Base-by-base conservation (phyloP, 2,797 vertebrate genomes). In the Protosalanx chinensis region DNA sequence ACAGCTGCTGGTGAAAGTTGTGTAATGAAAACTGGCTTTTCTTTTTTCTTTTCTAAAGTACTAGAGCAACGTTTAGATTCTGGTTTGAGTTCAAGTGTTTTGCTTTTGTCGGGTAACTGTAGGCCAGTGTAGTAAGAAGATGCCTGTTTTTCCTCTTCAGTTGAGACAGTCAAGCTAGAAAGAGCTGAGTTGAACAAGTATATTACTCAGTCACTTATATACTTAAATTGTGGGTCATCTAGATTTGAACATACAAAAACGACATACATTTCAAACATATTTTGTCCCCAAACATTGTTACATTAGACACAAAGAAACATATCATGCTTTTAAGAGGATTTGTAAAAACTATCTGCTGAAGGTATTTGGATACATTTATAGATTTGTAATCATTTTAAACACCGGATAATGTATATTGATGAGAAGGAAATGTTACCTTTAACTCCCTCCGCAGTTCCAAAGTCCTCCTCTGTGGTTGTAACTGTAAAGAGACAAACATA, bases 51-150 rank as follows among this genome's bases (percentile, higher is more conserved):
- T 64, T 89, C 88, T 81, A 89, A 79, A 88, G 85, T 84, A 76
- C 85, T 91, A 72, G 91, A 92, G 84, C 85, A 89, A 79, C 79
- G 82, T 91, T 93, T 87, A 72, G 91, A 85, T 83, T 92, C 95
- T 94, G 95, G 91, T 76, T 88, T 82, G 88, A 94, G 93, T 93
- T 97, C 95, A 94, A 94, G 92, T 91, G 93, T 94, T 94, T 88
- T 91, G 76, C 82, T 87, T 91, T 82, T 90, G 66, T 91, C 80
- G 84, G 86, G 74, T 79, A 94, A 87, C 67, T 81, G 89, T 78
- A 94, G 85, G 81, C 85, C 65, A 57, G 85, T 93, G 82, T 82
- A 87, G 93, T 87, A 92, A n/a, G 37, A 41, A 41, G 85, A 90
- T 77, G 92, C 86, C 78, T 78, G 87, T 85, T 83, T 90, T 88